phyloP scores from a whole-genome alignment of 1,140 invertebrate species.

The Theocolax elegans region DNA sequence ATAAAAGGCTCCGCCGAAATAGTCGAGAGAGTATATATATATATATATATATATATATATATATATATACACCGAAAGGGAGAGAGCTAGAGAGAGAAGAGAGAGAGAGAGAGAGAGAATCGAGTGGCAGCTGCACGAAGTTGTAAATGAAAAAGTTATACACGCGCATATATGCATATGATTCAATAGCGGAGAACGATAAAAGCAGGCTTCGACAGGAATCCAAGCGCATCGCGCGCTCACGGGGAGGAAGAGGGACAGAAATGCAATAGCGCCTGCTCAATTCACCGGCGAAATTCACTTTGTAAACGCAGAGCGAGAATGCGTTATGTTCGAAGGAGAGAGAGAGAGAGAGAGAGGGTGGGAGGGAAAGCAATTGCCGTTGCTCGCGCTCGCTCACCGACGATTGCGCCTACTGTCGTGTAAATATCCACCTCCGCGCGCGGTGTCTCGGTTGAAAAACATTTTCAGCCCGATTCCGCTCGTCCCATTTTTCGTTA shows the following conservation, averaged over 20 bases:
- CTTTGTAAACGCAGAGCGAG: slow-evolving; percentile 47
- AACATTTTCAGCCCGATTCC: slow-evolving; percentile 42
- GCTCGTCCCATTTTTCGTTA: slow-evolving; percentile 27
- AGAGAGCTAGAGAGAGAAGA: too few relatives aligned
- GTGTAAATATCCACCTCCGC: slow-evolving; percentile 50
- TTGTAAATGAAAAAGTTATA: slow-evolving; percentile 1
- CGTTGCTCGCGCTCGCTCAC: too few relatives aligned
- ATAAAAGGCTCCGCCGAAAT: too few relatives aligned
- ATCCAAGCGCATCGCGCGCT: slow-evolving; percentile 7
- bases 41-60: too few relatives aligned
- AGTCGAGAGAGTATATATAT: too few relatives aligned
- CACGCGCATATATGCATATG: not conserved
- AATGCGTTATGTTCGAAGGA: too few relatives aligned
- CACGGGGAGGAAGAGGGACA: slow-evolving; percentile 21
- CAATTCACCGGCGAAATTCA: slow-evolving; percentile 51
- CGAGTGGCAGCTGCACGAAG: not conserved
- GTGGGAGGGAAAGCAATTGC: slow-evolving; percentile 50
- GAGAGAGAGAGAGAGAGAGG: slow-evolving; percentile 3
- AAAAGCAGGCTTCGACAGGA: slow-evolving; percentile 22
- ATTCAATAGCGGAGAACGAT: slow-evolving; percentile 32
- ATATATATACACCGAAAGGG: too few relatives aligned
- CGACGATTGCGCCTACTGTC: slow-evolving; percentile 50
- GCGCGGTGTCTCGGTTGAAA: slow-evolving; percentile 7
- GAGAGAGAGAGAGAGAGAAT: too few relatives aligned
- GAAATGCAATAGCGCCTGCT: slow-evolving; percentile 47